These are phyloP conservation scores for Anoplius nigerrimus DNA, from an alignment of 2,888 invertebrate genomes.

Conservation along the genomic window DNA sequence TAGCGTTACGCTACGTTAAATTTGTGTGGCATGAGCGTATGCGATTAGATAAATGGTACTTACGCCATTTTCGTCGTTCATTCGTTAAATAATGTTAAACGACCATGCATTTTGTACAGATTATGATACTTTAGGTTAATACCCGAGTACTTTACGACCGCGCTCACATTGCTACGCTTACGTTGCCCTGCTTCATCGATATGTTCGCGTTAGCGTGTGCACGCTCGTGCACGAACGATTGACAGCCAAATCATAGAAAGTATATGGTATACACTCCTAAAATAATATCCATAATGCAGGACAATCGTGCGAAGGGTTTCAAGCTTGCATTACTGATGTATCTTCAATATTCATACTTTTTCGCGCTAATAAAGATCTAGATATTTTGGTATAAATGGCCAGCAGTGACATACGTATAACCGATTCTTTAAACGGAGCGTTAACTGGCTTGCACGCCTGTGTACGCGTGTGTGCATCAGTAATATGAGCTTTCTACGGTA, in stretches of 20 bases:
- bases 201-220: conserved; percentile 17
- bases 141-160: conserved; percentile 27
- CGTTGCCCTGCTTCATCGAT: neutral
- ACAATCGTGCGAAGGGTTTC: conserved; percentile 47
- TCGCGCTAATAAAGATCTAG: conserved; percentile 1
- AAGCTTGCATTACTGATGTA: conserved; percentile 49
- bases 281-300: conserved; percentile 45
- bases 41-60: conserved; percentile 45
- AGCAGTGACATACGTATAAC: neutral
- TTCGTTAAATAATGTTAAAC: conserved; percentile 32
- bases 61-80: conserved; percentile 40
- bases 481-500: conserved; percentile 34
- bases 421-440: neutral
- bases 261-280: conserved; percentile 37
- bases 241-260: conserved; percentile 47
- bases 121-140: conserved; percentile 25
- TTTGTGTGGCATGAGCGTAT: conserved; percentile 21
- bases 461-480: conserved; percentile 39
- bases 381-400: too few relatives aligned
- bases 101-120: conserved; percentile 35
- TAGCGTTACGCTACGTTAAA: conserved; percentile 19
- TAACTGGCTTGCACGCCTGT: neutral
- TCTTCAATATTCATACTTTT: conserved; percentile 1
- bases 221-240: conserved; percentile 28
- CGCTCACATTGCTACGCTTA: conserved; percentile 25